Conservation (phyloP, 2,797 vertebrate species). For the Oreochromis grahami region DNA sequence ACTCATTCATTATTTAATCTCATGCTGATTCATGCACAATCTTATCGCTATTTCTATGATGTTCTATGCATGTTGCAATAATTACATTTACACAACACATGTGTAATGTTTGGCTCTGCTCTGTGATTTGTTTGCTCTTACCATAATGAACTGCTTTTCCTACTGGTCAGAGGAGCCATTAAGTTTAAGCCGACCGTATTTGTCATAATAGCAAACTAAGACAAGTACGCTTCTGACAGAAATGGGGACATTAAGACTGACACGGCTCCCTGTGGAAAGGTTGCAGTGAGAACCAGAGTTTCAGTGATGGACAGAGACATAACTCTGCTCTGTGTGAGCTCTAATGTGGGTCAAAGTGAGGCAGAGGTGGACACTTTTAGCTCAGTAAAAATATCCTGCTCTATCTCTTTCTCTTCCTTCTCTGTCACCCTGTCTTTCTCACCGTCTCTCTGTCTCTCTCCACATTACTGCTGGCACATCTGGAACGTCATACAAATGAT, state of each 20-base stretch:
- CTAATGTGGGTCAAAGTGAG: slow-evolving; percentile 75
- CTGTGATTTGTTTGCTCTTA: not conserved
- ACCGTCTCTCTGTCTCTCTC: not conserved
- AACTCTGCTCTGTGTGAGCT: slow-evolving; percentile 50
- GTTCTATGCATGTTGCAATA: not conserved
- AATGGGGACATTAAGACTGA: slow-evolving; percentile 36
- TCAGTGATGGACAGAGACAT: slow-evolving; percentile 46
- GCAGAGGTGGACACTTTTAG: slow-evolving; percentile 76
- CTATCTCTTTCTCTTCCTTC: slow-evolving; percentile 24
- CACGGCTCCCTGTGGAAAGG: slow-evolving; percentile 29
- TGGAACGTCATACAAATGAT: slow-evolving; percentile 19
- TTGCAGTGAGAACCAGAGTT: slow-evolving; percentile 23
- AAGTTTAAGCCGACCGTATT: not conserved
- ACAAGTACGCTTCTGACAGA: slow-evolving; percentile 8
- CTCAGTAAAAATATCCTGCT: slow-evolving; percentile 72
- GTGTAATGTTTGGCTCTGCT: not conserved
- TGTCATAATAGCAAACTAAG: not conserved
- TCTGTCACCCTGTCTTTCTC: slow-evolving; percentile 3
- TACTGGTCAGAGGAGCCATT: not conserved
- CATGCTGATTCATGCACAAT: not conserved
- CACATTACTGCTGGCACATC: slow-evolving; percentile 26
- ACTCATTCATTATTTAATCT: not conserved
- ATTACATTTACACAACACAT: not conserved
- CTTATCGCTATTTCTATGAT: not conserved
- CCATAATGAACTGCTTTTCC: not conserved